Evolutionary conservation across 2,888 invertebrate species (phyloP).

Genomic region (Clitarchus hookeri): DNA sequence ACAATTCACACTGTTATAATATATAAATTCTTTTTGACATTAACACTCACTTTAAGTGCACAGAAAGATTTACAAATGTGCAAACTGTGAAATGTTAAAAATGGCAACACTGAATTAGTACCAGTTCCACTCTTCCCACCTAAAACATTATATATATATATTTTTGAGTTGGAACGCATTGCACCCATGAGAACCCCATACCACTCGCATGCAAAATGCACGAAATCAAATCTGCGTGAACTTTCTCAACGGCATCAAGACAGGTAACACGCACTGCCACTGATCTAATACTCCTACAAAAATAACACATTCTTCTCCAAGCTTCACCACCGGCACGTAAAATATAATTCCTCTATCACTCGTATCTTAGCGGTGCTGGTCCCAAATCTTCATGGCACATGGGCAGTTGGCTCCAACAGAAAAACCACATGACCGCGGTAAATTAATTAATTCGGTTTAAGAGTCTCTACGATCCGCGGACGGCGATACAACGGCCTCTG

Average conservation of each 20-base stretch:
- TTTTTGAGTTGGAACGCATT: not conserved
- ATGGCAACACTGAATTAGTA: not conserved
- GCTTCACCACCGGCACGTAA: not conserved
- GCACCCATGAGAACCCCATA: not conserved
- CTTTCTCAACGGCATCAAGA: not conserved
- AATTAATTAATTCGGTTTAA: slow-evolving; percentile 19
- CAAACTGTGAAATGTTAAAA: slow-evolving; percentile 14
- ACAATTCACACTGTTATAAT: not conserved
- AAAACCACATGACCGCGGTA: not conserved
- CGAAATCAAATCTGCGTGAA: not conserved
- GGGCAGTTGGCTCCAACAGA: slow-evolving; percentile 7
- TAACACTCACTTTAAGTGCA: slow-evolving; percentile 5
- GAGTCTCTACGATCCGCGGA: not conserved
- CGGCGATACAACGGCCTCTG: slow-evolving; percentile 3
- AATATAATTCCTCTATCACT: not conserved
- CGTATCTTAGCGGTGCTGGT: not conserved
- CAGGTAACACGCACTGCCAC: not conserved
- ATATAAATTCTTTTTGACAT: not conserved
- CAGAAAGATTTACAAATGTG: slow-evolving; percentile 8
- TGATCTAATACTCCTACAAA: not conserved
- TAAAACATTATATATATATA: not conserved
- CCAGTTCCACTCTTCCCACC: not conserved
- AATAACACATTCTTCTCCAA: not conserved
- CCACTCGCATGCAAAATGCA: not conserved
- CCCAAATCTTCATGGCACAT: slow-evolving; percentile 24